Conservation (phyloP, 1,140 invertebrate species). For the Orchesella cincta region DNA sequence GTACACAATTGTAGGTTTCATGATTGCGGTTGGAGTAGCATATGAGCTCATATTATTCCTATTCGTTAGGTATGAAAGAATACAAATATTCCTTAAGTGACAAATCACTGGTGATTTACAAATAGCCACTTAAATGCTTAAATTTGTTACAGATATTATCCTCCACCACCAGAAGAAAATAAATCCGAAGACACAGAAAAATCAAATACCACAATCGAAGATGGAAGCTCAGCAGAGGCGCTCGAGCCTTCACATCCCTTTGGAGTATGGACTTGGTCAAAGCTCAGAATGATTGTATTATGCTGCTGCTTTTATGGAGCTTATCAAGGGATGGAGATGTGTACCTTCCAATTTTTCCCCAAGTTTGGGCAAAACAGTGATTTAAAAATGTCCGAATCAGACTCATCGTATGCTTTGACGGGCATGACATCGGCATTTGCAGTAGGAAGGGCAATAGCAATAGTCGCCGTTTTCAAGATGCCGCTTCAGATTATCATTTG, state of each 20-base stretch:
- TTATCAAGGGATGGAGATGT: constrained; percentile 39
- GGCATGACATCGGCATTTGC: constrained; percentile 34
- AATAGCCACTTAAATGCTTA: no score
- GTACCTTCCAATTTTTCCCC: constrained; percentile 36
- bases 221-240: no score
- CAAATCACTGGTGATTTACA: no score
- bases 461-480: constrained; percentile 26
- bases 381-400: constrained; percentile 4
- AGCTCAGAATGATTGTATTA: background rate
- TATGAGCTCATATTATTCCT: background rate
- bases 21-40: background rate
- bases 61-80: no score
- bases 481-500: constrained; percentile 21
- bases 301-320: background rate
- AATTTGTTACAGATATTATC: constrained; percentile 24
- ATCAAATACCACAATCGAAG: no score
- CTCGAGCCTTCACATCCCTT: background rate
- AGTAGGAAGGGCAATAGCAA: constrained; percentile 22
- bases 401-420: constrained; percentile 29
- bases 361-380: constrained; percentile 23
- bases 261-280: background rate
- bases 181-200: background rate
- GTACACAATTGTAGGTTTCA: background rate
- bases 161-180: constrained; percentile 5
- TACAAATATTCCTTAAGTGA: constrained; percentile 1